Percentiles rank a stretch among this genome's conserved stretches.
phyloP scores from a whole-genome alignment of 2,888 invertebrate species.

The Dynastes tityus region DNA sequence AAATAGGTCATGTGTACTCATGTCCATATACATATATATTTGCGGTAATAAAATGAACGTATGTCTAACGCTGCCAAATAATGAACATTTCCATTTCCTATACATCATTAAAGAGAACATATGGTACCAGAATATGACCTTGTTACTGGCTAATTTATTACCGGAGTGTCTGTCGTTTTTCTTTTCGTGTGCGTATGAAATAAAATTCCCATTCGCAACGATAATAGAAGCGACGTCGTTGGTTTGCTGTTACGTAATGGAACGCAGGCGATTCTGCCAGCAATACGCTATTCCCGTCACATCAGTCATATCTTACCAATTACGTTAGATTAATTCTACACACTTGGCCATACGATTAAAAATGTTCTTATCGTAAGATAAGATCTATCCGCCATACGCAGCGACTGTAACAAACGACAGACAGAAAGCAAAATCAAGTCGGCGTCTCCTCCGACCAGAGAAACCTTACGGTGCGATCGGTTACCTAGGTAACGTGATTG shows the following conservation, averaged over 20 bases:
- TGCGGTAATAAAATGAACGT: conserved; percentile 10
- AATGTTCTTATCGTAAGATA: neutral
- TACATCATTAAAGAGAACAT: conserved; percentile 34
- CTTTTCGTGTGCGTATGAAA: neutral
- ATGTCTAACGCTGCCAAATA: conserved; percentile 38
- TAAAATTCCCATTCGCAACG: neutral
- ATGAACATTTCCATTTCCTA: conserved; percentile 39
- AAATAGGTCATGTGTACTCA: neutral
- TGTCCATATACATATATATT: conserved; percentile 11
- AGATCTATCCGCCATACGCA: neutral
- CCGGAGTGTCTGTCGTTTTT: conserved; percentile 7
- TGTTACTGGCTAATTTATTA: conserved; percentile 35
- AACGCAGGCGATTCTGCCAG: neutral
- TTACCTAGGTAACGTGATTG: conserved; percentile 40
- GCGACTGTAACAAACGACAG: neutral
- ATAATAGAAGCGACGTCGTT: conserved; percentile 9
- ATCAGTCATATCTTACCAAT: neutral
- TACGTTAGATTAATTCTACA: neutral
- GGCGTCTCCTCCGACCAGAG: conserved; percentile 21
- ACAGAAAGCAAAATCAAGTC: conserved; percentile 13
- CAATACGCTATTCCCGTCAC: neutral
- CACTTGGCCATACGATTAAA: neutral
- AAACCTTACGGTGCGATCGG: conserved; percentile 26
- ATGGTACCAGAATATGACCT: conserved; percentile 28
- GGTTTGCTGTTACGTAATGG: conserved; percentile 3